phyloP scores from a whole-genome alignment of 2,113 vertebrate genomes.

The Gasterosteus aculeatus region DNA sequence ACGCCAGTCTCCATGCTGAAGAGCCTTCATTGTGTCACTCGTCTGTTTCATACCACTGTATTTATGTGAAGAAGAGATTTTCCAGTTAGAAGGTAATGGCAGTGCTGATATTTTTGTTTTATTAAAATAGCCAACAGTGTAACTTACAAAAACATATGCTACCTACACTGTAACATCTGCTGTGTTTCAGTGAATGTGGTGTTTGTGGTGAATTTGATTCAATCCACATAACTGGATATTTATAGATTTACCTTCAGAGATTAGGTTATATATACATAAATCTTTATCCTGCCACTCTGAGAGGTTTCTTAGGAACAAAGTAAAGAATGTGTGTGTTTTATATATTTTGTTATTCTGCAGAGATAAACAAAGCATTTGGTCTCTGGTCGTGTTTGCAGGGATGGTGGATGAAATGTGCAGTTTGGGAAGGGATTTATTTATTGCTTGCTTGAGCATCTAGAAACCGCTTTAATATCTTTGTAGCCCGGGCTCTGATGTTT shows the following conservation, averaged over 20 bases:
- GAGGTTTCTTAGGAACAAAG: background rate
- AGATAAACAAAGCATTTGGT: background rate
- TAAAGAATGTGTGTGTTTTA: background rate
- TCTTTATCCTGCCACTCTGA: background rate
- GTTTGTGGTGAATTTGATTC: background rate
- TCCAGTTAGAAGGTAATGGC: background rate
- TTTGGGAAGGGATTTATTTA: too few species aligned
- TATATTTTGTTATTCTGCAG: background rate
- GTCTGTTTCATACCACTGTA: constrained; percentile 41
- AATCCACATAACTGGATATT: constrained; percentile 2
- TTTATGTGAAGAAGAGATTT: constrained; percentile 20
- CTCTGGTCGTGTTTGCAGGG: background rate
- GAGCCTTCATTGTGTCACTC: constrained; percentile 2
- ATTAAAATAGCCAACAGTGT: background rate
- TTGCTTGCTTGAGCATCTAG: too few species aligned
- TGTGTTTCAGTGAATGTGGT: background rate
- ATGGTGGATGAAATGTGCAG: too few species aligned
- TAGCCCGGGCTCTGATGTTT: too few species aligned
- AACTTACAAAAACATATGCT: background rate
- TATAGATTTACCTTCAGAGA: background rate
- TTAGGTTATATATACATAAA: background rate
- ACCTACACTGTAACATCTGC: background rate
- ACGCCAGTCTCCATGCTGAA: constrained; percentile 1
- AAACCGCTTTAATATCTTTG: too few species aligned
- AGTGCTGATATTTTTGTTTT: constrained; percentile 5